Evolutionary conservation across 2,113 vertebrate genomes (phyloP).

Genomic region (Vidua macroura): DNA sequence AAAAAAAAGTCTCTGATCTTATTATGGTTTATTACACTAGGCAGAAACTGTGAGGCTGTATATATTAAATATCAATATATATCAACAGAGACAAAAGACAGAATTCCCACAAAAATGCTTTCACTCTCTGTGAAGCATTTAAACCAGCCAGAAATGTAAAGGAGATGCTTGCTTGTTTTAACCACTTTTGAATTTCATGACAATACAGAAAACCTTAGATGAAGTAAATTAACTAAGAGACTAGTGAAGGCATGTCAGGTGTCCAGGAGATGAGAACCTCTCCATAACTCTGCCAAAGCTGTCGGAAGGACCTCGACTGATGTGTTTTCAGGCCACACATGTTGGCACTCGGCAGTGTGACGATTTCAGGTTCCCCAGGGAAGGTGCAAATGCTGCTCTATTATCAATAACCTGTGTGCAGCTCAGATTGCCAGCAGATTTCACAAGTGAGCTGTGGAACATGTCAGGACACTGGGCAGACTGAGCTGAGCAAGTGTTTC

Average conservation of each 20-base stretch:
- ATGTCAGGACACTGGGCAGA: rapidly evolving
- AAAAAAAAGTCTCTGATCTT: neutral
- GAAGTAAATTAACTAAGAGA: neutral
- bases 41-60: neutral
- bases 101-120: neutral
- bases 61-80: neutral
- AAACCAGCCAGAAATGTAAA: neutral
- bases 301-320: neutral
- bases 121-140: neutral
- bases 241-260: neutral
- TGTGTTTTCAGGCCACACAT: neutral
- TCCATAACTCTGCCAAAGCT: neutral
- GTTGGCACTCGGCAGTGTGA: neutral
- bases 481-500: neutral
- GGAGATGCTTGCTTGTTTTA: neutral
- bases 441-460: neutral
- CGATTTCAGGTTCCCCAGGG: neutral
- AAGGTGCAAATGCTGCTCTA: neutral
- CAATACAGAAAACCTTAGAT: neutral
- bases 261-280: neutral
- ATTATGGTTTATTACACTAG: neutral
- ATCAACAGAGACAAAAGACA: neutral
- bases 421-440: neutral
- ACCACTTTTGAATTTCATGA: neutral
- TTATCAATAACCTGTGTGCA: neutral